Evolutionary conservation across 2,888 invertebrate genomes (phyloP), one percentile per base, ranked within the genome.

Genomic region (Plebejus melissa): DNA sequence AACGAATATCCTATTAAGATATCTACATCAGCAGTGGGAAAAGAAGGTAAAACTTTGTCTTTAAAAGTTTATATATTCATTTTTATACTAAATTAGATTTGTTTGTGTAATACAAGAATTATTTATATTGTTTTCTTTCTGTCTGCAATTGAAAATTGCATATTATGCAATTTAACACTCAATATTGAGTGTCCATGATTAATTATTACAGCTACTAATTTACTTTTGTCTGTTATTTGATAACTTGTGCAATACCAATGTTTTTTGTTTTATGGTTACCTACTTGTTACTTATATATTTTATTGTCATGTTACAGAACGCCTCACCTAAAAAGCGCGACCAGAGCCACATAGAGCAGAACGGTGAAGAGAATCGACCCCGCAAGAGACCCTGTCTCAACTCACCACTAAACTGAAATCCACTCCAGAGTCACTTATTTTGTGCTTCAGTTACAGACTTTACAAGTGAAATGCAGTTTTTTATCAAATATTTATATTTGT

Each of bases 1-100:
- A 92, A 97, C 98, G 74, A 98, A 98, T 86, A 98, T 99, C 84
- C 94, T 99, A 77, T 91, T 99, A 83, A 96, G 98, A 91, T 99
- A 98, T 90, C 95, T 99, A 79, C 98, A 98, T 83, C 98, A 98
- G 84, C 98, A 98, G 90, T 98, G 98, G 98, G 98, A 98, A 86
- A 98, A 98, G 94, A 98, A 98, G 95, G 96, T 96, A 87, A 83
- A 58, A 28, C 72, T 46, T 54, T 57, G 65, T 76, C 65, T 22
- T 57, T 11, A 41, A 4, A 16, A 57, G 28, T n/a, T 22, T 22
- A 22, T 32, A 7, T n/a, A 69, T 36, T 32, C 0, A 28, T 16
- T 41, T 22, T n/a, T 13, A n/a, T 41, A 41, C 5, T 1, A 70
- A 11, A 38, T n/a, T n/a, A 70, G 2, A n/a, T 54, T 16, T 54